Evolutionary conservation across 2,113 vertebrate species (phyloP), one percentile per base, ranked within the genome.

Genomic region (Dicerorhinus sumatrensis): DNA sequence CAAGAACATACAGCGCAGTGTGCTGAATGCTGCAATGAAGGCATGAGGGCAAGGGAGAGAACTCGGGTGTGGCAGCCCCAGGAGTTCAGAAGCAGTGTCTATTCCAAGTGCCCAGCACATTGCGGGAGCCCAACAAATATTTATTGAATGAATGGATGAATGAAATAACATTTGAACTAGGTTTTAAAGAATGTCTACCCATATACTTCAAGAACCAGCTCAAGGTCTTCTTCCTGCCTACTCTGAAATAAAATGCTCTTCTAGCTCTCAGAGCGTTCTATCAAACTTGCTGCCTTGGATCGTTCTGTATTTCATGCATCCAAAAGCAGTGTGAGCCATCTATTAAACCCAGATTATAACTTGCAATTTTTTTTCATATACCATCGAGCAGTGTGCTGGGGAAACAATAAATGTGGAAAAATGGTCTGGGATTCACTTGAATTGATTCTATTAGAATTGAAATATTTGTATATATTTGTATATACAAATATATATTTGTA

Each of bases 231-330:
- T 89, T 17, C n/a, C 27, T 95, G 18, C 27, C 48, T 86, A 6
- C 29, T 60, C 36, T 86, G 23, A 87, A 93, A 62, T 94, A 76
- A 75, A 95, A 81, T 62, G 16, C 12, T 81, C 58, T 94, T 62
- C 72, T 0, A 27, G 0, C 87, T 89, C 82, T 85, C 23, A 4
- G 63, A 86, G 8, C 5, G 1, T 72, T 46, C n/a, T 86, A 25
- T 77, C 29, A 62, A 83, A 60, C 10, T 48, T 33, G 7, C 23
- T 77, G 31, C 62, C 77, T 63, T 69, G 33, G 85, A 87, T 83
- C 8, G 5, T 23, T 89, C 39, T 95, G 2, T 94, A 60, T 62
- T 70, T 67, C 39, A 76, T 82, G 17, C 14, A 18, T 79, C 48
- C 3, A 84, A 1, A 76, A 58, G 79, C 21, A 60, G 23, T 65